These are phyloP conservation scores for Pachypanchax playfairii DNA, from an alignment of 2,113 vertebrate genomes.

Conservation along the genomic window DNA sequence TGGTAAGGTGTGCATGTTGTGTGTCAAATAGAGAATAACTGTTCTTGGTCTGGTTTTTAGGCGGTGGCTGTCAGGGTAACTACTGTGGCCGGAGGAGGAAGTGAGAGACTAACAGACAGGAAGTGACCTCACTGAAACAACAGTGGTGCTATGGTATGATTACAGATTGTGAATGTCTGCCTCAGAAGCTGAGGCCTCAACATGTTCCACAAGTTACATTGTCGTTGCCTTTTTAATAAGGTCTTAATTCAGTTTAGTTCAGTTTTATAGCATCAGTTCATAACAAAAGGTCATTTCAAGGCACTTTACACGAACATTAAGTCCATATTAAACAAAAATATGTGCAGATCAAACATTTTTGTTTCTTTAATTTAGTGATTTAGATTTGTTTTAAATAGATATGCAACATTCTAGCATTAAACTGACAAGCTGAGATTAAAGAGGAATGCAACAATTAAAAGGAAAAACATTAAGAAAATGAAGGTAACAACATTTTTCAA, in stretches of 20 bases:
- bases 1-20: too few relatives aligned
- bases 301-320: too few relatives aligned
- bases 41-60: constrained; percentile 60
- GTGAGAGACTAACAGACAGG: constrained; percentile 79
- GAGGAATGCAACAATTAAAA: too few relatives aligned
- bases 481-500: too few relatives aligned
- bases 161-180: constrained; percentile 85
- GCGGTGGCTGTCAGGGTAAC: constrained; percentile 85
- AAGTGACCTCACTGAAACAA: constrained; percentile 90
- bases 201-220: constrained; percentile 28
- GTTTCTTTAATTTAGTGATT: background rate
- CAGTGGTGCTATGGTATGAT: constrained; percentile 94
- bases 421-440: background rate
- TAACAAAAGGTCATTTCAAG: too few relatives aligned
- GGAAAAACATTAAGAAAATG: too few relatives aligned
- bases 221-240: constrained; percentile 1
- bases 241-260: too few relatives aligned
- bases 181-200: constrained; percentile 50
- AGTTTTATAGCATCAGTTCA: too few relatives aligned
- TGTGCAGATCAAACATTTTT: background rate
- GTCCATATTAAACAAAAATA: background rate
- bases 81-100: constrained; percentile 93
- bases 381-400: background rate
- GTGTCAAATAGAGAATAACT: background rate
- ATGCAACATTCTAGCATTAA: background rate